Evolutionary conservation across 2,888 invertebrate genomes (phyloP).

Genomic region (Cheilosia urbana): DNA sequence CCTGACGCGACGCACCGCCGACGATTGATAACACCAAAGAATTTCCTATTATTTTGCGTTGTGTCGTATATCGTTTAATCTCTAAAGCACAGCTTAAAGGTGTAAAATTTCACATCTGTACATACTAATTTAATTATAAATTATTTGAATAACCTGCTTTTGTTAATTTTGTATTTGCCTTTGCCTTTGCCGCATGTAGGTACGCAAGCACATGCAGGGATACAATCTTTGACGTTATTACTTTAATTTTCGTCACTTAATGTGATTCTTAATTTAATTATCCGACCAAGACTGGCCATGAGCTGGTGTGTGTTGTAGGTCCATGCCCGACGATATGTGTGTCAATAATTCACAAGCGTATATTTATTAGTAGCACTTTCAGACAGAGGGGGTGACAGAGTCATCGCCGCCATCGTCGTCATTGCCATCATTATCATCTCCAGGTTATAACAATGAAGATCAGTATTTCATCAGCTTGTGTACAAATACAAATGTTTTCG

Average conservation of each 20-base stretch:
- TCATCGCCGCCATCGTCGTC: constrained; percentile 1
- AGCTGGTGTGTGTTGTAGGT: not conserved
- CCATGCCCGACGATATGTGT: not conserved
- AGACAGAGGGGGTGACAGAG: constrained; percentile 9
- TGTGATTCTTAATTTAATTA: constrained; percentile 43
- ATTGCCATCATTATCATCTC: constrained; percentile 7
- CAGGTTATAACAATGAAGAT: constrained; percentile 24
- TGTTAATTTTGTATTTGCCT: constrained; percentile 25
- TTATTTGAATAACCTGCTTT: constrained; percentile 18
- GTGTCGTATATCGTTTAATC: not conserved
- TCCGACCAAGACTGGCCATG: constrained; percentile 5
- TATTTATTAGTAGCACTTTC: not conserved
- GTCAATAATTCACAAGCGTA: constrained; percentile 8
- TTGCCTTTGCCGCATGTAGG: constrained; percentile 7
- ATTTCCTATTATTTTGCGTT: constrained; percentile 18
- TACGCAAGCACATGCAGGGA: not conserved
- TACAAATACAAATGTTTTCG: constrained; percentile 41
- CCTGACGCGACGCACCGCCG: too few species aligned
- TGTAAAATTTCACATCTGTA: constrained; percentile 21
- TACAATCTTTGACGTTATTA: constrained; percentile 2
- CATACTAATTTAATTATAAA: constrained; percentile 41
- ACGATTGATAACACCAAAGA: constrained; percentile 24
- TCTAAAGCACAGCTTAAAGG: constrained; percentile 22
- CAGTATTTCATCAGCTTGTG: constrained; percentile 46
- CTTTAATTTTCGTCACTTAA: constrained; percentile 25